Conservation (phyloP, 1,140 invertebrate genomes). For the Microplitis mediator region DNA sequence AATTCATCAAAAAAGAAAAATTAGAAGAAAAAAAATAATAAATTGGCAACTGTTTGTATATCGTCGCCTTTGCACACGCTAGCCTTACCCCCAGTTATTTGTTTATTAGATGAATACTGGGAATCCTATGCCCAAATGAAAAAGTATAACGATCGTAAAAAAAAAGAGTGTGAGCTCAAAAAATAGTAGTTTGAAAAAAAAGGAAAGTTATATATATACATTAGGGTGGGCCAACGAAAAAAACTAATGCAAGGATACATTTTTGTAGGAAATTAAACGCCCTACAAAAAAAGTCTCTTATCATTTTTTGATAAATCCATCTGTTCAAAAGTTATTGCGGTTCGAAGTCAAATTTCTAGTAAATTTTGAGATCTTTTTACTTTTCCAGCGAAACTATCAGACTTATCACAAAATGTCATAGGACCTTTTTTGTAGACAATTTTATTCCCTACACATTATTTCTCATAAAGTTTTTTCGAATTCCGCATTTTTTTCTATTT, state of each 20-base stretch:
- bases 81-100: neutral
- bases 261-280: too few species aligned
- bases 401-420: too few species aligned
- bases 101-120: neutral
- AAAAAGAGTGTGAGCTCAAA: neutral
- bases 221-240: neutral
- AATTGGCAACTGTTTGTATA: neutral
- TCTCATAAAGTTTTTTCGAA: too few species aligned
- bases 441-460: too few species aligned
- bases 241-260: neutral
- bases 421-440: too few species aligned
- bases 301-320: too few species aligned
- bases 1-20: neutral
- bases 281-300: too few species aligned
- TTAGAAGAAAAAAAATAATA: conserved; percentile 20
- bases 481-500: too few species aligned
- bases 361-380: too few species aligned
- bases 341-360: too few species aligned
- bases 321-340: too few species aligned
- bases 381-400: too few species aligned
- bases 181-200: neutral
- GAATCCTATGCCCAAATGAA: neutral
- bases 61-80: neutral
- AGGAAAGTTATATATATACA: neutral
- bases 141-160: neutral